Base-by-base conservation (phyloP, 2,888 invertebrate genomes). In the Actias luna region DNA sequence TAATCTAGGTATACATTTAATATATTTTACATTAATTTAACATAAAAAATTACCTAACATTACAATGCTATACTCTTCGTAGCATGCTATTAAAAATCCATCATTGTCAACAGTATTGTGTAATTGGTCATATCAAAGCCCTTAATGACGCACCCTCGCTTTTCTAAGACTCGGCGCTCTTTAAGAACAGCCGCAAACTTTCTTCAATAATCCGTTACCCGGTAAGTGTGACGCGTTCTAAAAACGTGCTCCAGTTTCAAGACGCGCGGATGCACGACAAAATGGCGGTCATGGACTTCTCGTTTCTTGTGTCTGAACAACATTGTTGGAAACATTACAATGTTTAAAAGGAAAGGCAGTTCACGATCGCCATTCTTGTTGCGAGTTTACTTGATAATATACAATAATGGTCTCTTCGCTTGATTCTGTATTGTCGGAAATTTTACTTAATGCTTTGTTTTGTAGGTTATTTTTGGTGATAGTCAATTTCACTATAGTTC, bases 221-320 rank as follows among this genome's bases (percentile, higher is more conserved):
- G 58, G 58, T 69, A 85, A 84, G 86, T 86, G 76, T 83, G 68
- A 73, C 88, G 66, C 70, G 87, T 67, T 87, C 89, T 78, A 82
- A 70, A 87, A 87, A 73, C 81, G 73, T 68, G 86, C 78, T 82
- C 89, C 68, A 84, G 82, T 78, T 84, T 46, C 60, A 55, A 57
- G 55, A 39, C 29, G 58, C 58, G 39, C 61, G 57, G 42, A 62
- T 62, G 57, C 63, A 52, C 59, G 59, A 58, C 62, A 63, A 63
- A 50, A 63, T 63, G 63, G 63, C 63, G 59, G 63, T 29, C 59
- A 22, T 16, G 52, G 31, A 59, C 52, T 59, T 63, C 59, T 63
- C 39, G 22, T 29, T 52, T 59, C 55, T 46, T 25, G 46, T 50
- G 8, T 50, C 22, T 50, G 46, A 22, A 50, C 10, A 59, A 42